These are phyloP conservation scores for Drosophila melanosoma DNA, from an alignment of 2,888 invertebrate species.

Conservation along the genomic window DNA sequence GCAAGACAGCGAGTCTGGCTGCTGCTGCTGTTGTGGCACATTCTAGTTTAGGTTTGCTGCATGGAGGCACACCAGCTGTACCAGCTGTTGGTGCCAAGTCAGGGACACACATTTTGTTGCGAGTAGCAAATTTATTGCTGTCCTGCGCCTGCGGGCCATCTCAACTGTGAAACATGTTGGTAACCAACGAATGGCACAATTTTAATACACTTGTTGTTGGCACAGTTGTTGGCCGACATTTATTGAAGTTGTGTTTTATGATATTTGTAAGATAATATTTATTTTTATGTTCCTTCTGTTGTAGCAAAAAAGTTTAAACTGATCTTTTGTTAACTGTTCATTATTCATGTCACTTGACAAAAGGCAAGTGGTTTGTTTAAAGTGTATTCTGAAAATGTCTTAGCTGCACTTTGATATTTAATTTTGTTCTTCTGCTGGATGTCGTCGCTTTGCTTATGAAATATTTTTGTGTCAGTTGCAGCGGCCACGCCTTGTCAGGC, in stretches of 20 bases:
- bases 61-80: background rate
- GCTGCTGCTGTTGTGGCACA: background rate
- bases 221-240: background rate
- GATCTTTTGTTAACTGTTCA: background rate
- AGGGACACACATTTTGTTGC: slow-evolving; percentile 11
- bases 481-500: slow-evolving; percentile 18
- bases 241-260: background rate
- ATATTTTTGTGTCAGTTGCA: slow-evolving; percentile 52
- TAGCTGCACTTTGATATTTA: slow-evolving; percentile 68
- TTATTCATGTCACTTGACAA: background rate
- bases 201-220: slow-evolving; percentile 26
- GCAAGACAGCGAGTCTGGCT: background rate
- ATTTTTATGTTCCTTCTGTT: background rate
- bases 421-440: slow-evolving; percentile 47
- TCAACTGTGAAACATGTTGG: slow-evolving; percentile 18
- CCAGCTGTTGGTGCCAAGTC: slow-evolving; percentile 3
- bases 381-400: slow-evolving; percentile 25
- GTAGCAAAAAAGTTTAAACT: background rate
- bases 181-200: background rate
- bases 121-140: slow-evolving; percentile 46
- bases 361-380: background rate
- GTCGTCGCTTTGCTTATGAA: slow-evolving; percentile 59
- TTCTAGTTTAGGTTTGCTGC: background rate
- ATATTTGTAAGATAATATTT: background rate
- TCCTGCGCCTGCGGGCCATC: slow-evolving; percentile 28